Conservation (phyloP, 2,797 vertebrate genomes). For the Steatocranus sp. region DNA sequence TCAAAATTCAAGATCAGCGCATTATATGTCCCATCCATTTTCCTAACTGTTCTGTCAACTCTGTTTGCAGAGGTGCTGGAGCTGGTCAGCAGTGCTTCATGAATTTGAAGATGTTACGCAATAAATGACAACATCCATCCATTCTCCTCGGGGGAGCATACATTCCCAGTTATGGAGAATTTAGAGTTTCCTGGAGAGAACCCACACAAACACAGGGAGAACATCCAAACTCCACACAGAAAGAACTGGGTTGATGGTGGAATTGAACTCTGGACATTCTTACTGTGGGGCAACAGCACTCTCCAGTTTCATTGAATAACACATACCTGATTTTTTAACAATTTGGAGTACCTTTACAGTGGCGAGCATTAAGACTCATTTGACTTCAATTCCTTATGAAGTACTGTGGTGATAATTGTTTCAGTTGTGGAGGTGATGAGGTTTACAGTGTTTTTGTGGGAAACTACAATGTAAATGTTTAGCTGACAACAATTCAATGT, state of each 20-base stretch:
- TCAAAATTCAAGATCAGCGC: not conserved
- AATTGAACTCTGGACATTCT: not conserved
- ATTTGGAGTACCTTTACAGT: not conserved
- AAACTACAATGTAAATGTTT: not conserved
- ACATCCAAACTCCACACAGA: not conserved
- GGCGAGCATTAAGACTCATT: not conserved
- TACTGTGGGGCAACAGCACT: not conserved
- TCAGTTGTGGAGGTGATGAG: not conserved
- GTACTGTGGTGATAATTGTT: not conserved
- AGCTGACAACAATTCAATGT: not conserved
- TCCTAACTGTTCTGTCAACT: not conserved
- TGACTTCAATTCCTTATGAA: not conserved
- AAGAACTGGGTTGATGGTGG: not conserved
- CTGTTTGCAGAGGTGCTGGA: not conserved
- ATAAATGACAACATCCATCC: not conserved
- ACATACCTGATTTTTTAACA: not conserved
- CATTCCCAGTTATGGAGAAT: not conserved
- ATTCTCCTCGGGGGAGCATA: not conserved
- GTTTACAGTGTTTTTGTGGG: not conserved
- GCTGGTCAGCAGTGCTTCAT: not conserved
- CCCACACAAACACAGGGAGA: not conserved
- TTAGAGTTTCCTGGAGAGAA: not conserved
- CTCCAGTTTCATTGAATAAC: not conserved
- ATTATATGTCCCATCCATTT: not conserved
- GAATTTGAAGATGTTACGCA: not conserved